A percentile compares a stretch with the other conserved stretches of the same genome.
These are phyloP conservation scores for Ectropis grisescens DNA, from an alignment of 1,140 invertebrate species.

Conservation along the genomic window DNA sequence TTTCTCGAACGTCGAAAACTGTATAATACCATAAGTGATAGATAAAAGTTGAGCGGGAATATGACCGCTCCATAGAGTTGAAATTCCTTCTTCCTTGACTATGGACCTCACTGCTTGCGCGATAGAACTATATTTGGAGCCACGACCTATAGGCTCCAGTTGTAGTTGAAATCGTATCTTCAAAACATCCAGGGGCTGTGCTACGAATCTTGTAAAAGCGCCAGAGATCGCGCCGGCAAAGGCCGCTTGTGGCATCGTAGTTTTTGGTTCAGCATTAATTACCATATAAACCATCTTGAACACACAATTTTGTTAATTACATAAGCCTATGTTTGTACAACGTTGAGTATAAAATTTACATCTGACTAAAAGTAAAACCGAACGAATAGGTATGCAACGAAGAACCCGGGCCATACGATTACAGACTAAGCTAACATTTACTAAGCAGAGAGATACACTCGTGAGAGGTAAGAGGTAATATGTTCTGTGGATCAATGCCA, in stretches of 20 bases:
- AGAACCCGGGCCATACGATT: too few species aligned
- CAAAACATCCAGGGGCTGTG: conserved; percentile 94
- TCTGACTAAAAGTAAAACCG: too few species aligned
- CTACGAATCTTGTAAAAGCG: conserved; percentile 82
- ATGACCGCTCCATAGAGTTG: conserved; percentile 95
- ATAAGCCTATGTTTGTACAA: too few species aligned
- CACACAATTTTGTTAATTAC: too few species aligned
- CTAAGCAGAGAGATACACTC: too few species aligned
- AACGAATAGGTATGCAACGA: too few species aligned
- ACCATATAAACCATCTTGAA: too few species aligned
- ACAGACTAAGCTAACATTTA: too few species aligned
- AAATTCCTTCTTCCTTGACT: conserved; percentile 86
- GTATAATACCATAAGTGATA: conserved; percentile 87
- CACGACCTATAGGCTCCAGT: conserved; percentile 85
- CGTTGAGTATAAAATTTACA: too few species aligned
- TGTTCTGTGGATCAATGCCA: too few species aligned
- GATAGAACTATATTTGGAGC: conserved; percentile 89
- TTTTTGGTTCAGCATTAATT: conserved; percentile 24
- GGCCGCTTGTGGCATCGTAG: conserved; percentile 33
- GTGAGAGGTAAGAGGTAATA: too few species aligned
- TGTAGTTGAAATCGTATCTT: conserved; percentile 98
- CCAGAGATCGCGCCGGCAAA: conserved; percentile 87
- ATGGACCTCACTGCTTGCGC: conserved; percentile 83
- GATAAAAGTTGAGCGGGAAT: conserved; percentile 93
- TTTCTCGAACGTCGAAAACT: conserved; percentile 77